Evolutionary conservation across 2,113 vertebrate species (phyloP).

Genomic region (Turdus rufiventris): DNA sequence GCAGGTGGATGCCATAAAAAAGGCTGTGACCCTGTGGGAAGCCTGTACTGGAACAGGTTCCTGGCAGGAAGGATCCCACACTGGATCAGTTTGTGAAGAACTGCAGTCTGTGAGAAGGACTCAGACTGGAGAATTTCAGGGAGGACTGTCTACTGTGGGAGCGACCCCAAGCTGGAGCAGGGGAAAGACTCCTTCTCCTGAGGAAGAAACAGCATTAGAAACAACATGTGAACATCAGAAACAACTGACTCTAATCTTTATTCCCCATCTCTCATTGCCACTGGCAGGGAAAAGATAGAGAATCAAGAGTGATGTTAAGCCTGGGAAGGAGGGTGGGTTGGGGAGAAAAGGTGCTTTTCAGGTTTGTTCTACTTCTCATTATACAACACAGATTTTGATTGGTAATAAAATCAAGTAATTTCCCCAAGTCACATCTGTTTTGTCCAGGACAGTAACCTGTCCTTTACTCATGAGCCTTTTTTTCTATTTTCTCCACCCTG

Average conservation of each 20-base stretch:
- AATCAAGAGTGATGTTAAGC: not conserved
- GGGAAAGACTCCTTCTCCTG: not conserved
- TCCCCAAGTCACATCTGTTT: not conserved
- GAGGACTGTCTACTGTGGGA: not conserved
- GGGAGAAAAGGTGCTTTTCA: not conserved
- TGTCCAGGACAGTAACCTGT: not conserved
- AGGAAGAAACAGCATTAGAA: not conserved
- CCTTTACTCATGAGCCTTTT: not conserved
- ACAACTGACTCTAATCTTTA: not conserved
- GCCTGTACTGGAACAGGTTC: not conserved
- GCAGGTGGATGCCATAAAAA: not conserved
- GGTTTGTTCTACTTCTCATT: not conserved
- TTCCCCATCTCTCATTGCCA: not conserved
- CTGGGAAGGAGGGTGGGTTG: not conserved
- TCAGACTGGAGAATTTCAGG: not conserved
- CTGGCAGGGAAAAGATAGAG: not conserved
- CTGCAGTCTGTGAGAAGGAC: not conserved
- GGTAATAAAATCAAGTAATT: not conserved
- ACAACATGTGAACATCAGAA: not conserved
- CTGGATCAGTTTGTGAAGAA: not conserved
- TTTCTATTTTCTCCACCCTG: not conserved
- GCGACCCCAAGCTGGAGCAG: fast-evolving
- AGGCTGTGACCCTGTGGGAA: not conserved
- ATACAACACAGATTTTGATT: not conserved
- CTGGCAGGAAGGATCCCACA: not conserved